A percentile compares a stretch with the other conserved stretches of the same genome.
These are phyloP conservation scores for Drosophila formosana DNA, from an alignment of 2,888 invertebrate genomes.

Conservation along the genomic window DNA sequence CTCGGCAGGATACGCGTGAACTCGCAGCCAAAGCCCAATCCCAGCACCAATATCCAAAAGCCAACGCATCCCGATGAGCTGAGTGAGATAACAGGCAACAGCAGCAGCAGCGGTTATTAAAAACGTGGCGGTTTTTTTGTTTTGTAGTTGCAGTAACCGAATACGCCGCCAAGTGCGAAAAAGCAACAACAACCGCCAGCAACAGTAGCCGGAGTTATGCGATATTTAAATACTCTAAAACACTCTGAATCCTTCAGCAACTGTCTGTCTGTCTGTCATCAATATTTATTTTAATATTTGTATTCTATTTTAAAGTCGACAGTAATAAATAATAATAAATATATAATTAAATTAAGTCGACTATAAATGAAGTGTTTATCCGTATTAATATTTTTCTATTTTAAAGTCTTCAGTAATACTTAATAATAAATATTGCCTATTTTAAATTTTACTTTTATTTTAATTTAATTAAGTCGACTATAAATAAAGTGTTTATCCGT, in stretches of 20 bases:
- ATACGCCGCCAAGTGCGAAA: slow-evolving; percentile 82
- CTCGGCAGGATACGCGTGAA: slow-evolving; percentile 48
- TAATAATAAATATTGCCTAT: too few relatives aligned
- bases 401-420: too few relatives aligned
- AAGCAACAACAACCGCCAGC: slow-evolving; percentile 32
- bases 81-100: slow-evolving; percentile 71
- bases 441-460: too few relatives aligned
- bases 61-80: slow-evolving; percentile 68
- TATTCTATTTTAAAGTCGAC: too few relatives aligned
- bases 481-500: too few relatives aligned
- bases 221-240: slow-evolving; percentile 6
- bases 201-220: neutral
- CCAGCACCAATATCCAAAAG: slow-evolving; percentile 8
- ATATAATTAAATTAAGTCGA: neutral
- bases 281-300: too few relatives aligned
- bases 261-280: too few relatives aligned
- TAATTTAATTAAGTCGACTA: too few relatives aligned
- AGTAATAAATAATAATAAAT: too few relatives aligned
- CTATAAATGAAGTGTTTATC: too few relatives aligned
- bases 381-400: too few relatives aligned
- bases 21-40: neutral
- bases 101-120: slow-evolving; percentile 68
- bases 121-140: slow-evolving; percentile 59
- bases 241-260: too few relatives aligned
- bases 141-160: slow-evolving; percentile 63